These are phyloP conservation scores for Saimiri boliviensis DNA, from an alignment of 2,113 vertebrate genomes.

Conservation along the genomic window DNA sequence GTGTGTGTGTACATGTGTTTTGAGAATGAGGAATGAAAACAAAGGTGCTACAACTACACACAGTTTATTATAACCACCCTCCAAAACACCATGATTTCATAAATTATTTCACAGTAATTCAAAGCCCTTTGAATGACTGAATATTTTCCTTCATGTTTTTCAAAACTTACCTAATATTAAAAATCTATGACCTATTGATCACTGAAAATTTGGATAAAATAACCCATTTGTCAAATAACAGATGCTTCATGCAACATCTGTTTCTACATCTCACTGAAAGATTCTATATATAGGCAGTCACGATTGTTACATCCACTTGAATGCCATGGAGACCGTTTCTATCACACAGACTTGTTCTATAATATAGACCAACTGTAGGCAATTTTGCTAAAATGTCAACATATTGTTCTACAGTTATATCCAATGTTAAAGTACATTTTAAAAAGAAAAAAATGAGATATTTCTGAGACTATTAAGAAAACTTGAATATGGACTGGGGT, in stretches of 20 bases:
- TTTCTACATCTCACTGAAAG: background rate
- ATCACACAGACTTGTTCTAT: background rate
- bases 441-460: background rate
- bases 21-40: background rate
- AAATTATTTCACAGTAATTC: background rate
- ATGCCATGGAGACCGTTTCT: background rate
- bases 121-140: background rate
- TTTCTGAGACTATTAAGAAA: background rate
- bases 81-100: background rate
- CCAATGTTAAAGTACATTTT: conserved; percentile 21
- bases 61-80: background rate
- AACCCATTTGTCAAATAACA: conserved; percentile 9
- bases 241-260: background rate
- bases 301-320: background rate
- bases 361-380: background rate
- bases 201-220: background rate
- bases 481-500: background rate
- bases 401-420: background rate
- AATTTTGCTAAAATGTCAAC: conserved; percentile 4
- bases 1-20: background rate
- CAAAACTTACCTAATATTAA: background rate
- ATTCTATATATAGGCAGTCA: background rate
- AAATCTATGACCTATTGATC: background rate
- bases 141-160: conserved; percentile 37
- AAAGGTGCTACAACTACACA: background rate